phyloP scores from a whole-genome alignment of 2,113 vertebrate species.

The Coturnix japonica region DNA sequence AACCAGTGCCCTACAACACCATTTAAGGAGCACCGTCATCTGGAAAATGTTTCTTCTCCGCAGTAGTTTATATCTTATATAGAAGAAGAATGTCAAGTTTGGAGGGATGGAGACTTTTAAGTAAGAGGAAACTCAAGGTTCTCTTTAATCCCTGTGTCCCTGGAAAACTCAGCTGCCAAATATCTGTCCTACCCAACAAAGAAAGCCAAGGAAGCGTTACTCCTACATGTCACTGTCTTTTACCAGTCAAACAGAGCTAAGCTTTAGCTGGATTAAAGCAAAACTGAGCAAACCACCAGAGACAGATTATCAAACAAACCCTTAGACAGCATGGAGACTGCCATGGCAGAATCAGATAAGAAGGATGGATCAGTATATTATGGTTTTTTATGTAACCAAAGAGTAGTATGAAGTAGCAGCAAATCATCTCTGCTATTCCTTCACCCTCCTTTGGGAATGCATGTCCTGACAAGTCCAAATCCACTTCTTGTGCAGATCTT shows the following conservation, averaged over 20 bases:
- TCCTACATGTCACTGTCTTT: conserved; percentile 66
- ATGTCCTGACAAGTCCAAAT: not conserved
- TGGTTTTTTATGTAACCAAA: conserved; percentile 28
- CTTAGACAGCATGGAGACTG: conserved; percentile 74
- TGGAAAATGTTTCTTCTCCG: conserved; percentile 43
- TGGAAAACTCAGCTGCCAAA: conserved; percentile 61
- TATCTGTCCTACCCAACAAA: conserved; percentile 57
- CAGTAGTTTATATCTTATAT: conserved; percentile 56
- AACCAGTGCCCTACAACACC: conserved; percentile 10
- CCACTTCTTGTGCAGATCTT: not conserved
- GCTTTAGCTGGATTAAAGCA: conserved; percentile 67
- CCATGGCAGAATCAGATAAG: conserved; percentile 68
- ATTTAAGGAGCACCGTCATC: conserved; percentile 36
- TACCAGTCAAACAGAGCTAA: conserved; percentile 64
- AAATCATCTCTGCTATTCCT: conserved; percentile 59
- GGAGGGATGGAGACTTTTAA: conserved; percentile 39
- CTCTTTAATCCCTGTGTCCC: conserved; percentile 45
- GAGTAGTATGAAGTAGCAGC: conserved; percentile 49
- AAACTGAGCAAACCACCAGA: conserved; percentile 60
- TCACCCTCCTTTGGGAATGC: not conserved
- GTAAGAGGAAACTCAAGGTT: conserved; percentile 34
- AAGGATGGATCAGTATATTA: conserved; percentile 48
- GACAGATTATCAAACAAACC: conserved; percentile 66
- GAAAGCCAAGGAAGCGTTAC: conserved; percentile 60
- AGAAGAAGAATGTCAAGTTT: conserved; percentile 49